Base-by-base conservation (phyloP, 2,797 vertebrate species). In the Alauda arvensis region DNA sequence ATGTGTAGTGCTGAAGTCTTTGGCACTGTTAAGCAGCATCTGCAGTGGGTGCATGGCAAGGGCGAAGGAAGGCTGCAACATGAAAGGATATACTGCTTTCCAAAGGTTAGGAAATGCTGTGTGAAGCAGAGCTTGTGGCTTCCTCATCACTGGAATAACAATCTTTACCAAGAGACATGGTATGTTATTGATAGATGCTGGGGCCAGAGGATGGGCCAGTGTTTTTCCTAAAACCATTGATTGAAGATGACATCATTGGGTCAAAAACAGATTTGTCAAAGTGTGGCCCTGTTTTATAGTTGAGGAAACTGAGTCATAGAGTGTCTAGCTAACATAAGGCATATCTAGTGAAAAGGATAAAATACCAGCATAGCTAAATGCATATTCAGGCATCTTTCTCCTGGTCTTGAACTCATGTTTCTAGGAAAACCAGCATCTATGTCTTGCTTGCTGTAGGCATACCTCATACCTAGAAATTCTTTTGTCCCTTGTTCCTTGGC, bases 271-370 rank as follows among this genome's bases (percentile, higher is more conserved):
- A 51, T n/a, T 83, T 80, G 33, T 85, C 53, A 53, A 80, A 80
- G 17, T 4, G 1, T 53, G 56, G 45, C 42, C 66, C 25, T 8
- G 0, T 68, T 76, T 80, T 66, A 75, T 52, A 65, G 55, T 5
- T 75, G 62, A 81, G 52, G 89, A 93, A 92, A 81, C 86, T 57
- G 76, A 87, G 80, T 90, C 77, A 51, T 24, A 26, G 49, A 40
- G 25, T 13, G 24, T 49, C 34, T 77, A n/a, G 70, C 43, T 86
- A 69, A 52, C 20, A 42, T 20, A 29, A 55, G 67, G 70, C 63
- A 67, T 42, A 63, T 70, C 28, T 63, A 51, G 21, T 76, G 45
- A 71, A 71, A 34, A 55, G 63, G 26, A 39, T 60, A 34, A 76
- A 86, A 60, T 69, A 63, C 31, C 10, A 62, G 49, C 26, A 26